Conservation (phyloP, 1,140 invertebrate genomes). For the Megalonaias nervosa region DNA sequence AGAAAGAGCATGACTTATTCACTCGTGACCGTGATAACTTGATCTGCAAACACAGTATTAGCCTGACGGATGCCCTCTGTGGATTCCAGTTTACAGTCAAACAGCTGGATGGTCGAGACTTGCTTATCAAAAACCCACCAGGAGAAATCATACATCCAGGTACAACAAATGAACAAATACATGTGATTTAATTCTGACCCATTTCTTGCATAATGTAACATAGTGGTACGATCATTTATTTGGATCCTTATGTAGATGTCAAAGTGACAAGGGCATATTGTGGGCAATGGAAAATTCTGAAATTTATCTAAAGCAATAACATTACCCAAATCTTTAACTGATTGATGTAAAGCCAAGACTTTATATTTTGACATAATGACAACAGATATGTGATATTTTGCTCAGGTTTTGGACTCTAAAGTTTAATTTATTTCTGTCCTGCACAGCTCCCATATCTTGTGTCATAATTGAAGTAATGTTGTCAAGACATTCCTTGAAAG, state of each 20-base stretch:
- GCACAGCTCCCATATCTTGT: too few species aligned
- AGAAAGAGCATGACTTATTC: slow-evolving; percentile 90
- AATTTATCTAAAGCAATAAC: background rate
- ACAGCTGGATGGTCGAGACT: slow-evolving; percentile 92
- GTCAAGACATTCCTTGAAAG: too few species aligned
- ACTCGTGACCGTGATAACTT: slow-evolving; percentile 90
- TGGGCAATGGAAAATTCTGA: background rate
- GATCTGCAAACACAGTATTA: slow-evolving; percentile 82
- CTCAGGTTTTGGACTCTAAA: too few species aligned
- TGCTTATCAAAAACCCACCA: slow-evolving; percentile 88
- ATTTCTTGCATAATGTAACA: too few species aligned
- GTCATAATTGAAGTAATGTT: too few species aligned
- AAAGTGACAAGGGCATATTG: background rate
- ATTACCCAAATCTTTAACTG: too few species aligned
- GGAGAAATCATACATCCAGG: slow-evolving; percentile 90
- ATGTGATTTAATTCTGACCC: background rate
- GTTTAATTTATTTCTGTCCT: too few species aligned
- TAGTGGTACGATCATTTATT: too few species aligned
- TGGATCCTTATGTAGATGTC: background rate
- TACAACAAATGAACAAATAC: slow-evolving; percentile 7
- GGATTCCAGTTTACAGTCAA: slow-evolving; percentile 95
- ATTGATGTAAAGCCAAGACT: too few species aligned
- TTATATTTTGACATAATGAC: too few species aligned
- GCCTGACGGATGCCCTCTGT: slow-evolving; percentile 94
- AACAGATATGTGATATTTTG: too few species aligned